Conservation (phyloP, 2,888 invertebrate species). For the Spialia ferax region DNA sequence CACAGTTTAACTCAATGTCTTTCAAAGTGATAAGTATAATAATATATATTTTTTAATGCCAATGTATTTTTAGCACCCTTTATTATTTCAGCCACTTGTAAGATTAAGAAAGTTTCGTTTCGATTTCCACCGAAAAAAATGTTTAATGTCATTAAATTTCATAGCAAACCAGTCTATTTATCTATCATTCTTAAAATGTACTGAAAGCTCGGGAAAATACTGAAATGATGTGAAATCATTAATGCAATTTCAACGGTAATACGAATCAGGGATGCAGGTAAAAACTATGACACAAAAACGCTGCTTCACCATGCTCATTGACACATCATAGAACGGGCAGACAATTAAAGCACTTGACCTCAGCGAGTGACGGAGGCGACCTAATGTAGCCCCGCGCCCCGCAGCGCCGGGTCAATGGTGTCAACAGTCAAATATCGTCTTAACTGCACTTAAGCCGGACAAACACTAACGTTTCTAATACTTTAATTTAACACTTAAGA, state of each 20-base stretch:
- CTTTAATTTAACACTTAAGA: no score
- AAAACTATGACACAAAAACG: conserved; percentile 1
- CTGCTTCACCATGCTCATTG: neutral
- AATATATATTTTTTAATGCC: no score
- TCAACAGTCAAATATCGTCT: conserved; percentile 32
- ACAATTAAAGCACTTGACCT: conserved; percentile 8
- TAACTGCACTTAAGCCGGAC: conserved; percentile 8
- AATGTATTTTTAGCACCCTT: no score
- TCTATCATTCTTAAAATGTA: no score
- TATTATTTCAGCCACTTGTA: no score
- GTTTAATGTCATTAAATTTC: no score
- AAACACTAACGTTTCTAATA: neutral
- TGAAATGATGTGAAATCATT: neutral
- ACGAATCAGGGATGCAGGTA: neutral
- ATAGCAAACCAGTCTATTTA: no score
- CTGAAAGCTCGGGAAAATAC: no score
- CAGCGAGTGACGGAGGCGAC: neutral
- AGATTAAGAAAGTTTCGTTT: no score
- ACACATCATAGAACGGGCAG: conserved; percentile 1
- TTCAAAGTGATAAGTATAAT: no score
- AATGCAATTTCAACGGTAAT: neutral
- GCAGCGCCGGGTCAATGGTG: conserved; percentile 44
- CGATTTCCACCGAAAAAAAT: no score
- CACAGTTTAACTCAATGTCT: no score
- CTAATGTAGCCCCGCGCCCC: neutral